phyloP scores from a whole-genome alignment of 2,888 invertebrate genomes.

The Perizoma flavofasciatum region DNA sequence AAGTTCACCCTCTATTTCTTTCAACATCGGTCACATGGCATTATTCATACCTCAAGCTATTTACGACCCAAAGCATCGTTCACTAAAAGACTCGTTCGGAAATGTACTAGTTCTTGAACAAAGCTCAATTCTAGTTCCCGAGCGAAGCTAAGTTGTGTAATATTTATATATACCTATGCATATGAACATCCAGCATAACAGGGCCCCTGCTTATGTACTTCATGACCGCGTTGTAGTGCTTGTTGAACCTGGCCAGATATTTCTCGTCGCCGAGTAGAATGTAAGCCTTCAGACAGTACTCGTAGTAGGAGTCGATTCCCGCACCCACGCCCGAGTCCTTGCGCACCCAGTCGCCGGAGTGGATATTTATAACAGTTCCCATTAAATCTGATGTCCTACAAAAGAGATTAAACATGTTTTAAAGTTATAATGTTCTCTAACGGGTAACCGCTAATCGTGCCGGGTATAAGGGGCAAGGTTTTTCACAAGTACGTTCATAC shows the following conservation, averaged over 20 bases:
- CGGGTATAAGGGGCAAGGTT: no score
- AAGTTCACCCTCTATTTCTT: no score
- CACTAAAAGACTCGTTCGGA: no score
- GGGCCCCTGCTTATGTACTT: constrained; percentile 98
- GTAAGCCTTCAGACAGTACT: constrained; percentile 98
- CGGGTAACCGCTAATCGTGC: no score
- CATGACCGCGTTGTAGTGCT: constrained; percentile 98
- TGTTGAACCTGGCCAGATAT: constrained; percentile 96
- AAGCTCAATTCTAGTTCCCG: no score
- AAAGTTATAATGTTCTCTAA: neutral
- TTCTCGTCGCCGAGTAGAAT: constrained; percentile 97
- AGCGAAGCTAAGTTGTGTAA: no score
- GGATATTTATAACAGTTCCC: constrained; percentile 98
- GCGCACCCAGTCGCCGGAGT: constrained; percentile 98
- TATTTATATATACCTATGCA: constrained; percentile 86
- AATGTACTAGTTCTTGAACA: no score
- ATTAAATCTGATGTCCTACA: constrained; percentile 91
- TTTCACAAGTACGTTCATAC: no score
- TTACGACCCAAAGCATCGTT: no score
- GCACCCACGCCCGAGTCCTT: constrained; percentile 99
- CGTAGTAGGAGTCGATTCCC: constrained; percentile 99
- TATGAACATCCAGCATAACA: constrained; percentile 96
- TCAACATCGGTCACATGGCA: no score
- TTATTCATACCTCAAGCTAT: no score
- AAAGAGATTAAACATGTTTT: constrained; percentile 6